A percentile compares a stretch with the other conserved stretches of the same genome.
These are phyloP conservation scores for Mesitornis unicolor DNA, from an alignment of 2,113 vertebrate genomes.

Conservation along the genomic window DNA sequence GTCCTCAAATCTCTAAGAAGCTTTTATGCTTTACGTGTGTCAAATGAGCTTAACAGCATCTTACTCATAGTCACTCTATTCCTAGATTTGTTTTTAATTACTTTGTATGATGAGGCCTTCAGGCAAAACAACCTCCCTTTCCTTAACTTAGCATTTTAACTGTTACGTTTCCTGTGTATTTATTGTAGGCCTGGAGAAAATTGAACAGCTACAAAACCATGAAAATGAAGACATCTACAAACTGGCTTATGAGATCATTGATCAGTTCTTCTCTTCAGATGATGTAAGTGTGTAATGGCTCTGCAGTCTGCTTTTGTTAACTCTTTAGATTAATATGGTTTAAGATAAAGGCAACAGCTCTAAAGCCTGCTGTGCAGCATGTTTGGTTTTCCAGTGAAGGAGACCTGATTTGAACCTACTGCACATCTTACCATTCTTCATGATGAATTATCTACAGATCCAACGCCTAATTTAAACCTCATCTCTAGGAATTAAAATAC, in stretches of 20 bases:
- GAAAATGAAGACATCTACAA: conserved; percentile 99
- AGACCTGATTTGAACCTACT: neutral
- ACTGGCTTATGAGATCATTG: conserved; percentile 99
- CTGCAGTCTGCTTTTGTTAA: neutral
- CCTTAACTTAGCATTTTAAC: neutral
- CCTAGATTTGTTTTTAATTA: neutral
- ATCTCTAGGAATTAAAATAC: neutral
- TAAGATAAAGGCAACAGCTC: neutral
- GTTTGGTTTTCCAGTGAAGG: neutral
- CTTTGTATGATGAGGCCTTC: neutral
- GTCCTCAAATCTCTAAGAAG: neutral
- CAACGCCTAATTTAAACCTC: neutral
- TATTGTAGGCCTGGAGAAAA: conserved; percentile 92
- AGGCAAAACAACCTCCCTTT: neutral
- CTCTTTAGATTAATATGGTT: neutral
- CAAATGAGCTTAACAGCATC: neutral
- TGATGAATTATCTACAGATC: neutral
- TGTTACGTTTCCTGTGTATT: neutral
- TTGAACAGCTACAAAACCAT: conserved; percentile 97
- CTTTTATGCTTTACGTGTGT: neutral
- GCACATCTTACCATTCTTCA: neutral
- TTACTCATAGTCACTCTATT: neutral
- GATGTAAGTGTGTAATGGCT: conserved; percentile 81
- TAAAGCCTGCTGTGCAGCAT: neutral
- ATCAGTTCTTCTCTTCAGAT: conserved; percentile 99